Conservation (phyloP, 2,888 invertebrate genomes). For the Cosmopolites sordidus region DNA sequence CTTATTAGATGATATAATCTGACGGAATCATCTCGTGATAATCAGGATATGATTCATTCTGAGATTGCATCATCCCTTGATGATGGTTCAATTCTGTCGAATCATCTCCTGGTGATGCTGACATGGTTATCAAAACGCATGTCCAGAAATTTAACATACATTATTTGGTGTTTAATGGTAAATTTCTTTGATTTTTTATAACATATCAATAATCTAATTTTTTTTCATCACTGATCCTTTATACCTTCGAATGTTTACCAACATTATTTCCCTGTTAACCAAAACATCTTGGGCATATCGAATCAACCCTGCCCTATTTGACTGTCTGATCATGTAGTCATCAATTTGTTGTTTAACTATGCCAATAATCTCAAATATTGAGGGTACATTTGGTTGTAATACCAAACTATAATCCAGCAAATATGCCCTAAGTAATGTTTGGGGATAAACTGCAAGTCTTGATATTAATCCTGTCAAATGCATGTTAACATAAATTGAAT, state of each 20-base stretch:
- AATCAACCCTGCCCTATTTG: conserved; percentile 61
- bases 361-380: conserved; percentile 79
- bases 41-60: not conserved
- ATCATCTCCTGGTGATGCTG: too few species aligned
- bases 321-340: conserved; percentile 61
- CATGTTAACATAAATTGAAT: conserved; percentile 80
- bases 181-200: too few species aligned
- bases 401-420: conserved; percentile 80
- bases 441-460: conserved; percentile 81
- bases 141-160: too few species aligned
- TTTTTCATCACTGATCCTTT: too few species aligned
- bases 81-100: not conserved
- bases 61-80: not conserved
- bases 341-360: conserved; percentile 84
- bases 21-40: too few species aligned
- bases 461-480: conserved; percentile 84
- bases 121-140: not conserved
- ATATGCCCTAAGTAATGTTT: conserved; percentile 82
- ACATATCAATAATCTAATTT: too few species aligned
- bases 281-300: conserved; percentile 76
- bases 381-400: conserved; percentile 86
- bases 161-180: too few species aligned
- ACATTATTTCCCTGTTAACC: conserved; percentile 71
- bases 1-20: too few species aligned
- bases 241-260: conserved; percentile 62